Conservation (phyloP, 2,113 vertebrate genomes). For the Steatornis caripensis region DNA sequence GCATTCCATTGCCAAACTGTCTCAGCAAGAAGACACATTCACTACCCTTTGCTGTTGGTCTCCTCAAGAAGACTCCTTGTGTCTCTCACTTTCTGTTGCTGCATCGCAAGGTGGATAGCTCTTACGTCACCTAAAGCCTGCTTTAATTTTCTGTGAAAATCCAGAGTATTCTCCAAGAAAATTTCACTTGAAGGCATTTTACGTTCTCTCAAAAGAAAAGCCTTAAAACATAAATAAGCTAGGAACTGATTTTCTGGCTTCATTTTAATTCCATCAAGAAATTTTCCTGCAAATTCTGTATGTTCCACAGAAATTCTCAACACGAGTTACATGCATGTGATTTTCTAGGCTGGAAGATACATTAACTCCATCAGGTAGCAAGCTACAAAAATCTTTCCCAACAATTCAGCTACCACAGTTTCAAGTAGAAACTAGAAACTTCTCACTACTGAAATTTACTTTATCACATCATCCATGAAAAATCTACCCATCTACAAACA, state of each 20-base stretch:
- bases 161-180: not conserved
- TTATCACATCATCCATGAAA: not conserved
- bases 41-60: not conserved
- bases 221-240: not conserved
- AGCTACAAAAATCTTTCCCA: not conserved
- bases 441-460: not conserved
- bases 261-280: not conserved
- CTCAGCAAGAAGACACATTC: not conserved
- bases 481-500: not conserved
- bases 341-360: not conserved
- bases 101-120: not conserved
- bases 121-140: not conserved
- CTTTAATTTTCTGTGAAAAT: not conserved
- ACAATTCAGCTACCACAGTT: not conserved
- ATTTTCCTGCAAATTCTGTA: not conserved
- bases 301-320: not conserved
- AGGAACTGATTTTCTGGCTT: not conserved
- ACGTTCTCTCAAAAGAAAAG: not conserved
- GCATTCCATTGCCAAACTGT: not conserved
- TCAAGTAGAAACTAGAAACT: not conserved
- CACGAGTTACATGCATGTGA: accelerated
- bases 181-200: not conserved
- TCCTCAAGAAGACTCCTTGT: not conserved
- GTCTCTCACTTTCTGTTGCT: not conserved
- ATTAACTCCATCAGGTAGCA: not conserved